Evolutionary conservation across 2,797 vertebrate species (phyloP), one percentile per base, ranked within the genome.

Genomic region (Benthosema pterotum): DNA sequence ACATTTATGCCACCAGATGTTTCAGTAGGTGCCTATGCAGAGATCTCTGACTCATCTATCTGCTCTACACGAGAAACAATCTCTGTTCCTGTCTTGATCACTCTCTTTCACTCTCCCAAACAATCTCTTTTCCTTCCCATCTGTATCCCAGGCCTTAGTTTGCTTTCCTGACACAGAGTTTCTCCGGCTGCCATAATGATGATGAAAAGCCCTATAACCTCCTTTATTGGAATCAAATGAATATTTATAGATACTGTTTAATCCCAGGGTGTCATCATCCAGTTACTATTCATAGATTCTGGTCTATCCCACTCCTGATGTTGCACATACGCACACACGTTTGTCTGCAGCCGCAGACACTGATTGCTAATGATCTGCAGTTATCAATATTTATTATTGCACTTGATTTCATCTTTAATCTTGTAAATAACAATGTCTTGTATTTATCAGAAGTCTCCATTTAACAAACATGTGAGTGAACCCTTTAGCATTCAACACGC

Each of bases 111-210:
- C 18, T 68, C 45, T 65, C 3, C 0, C 13, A 69, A 55, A 57
- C 63, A 60, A 72, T 80, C 78, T 19, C 48, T 78, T 64, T 61
- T 43, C 48, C 45, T 15, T 15, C 71, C 74, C 69, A 78, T 83
- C 83, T 81, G 77, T 69, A 38, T 8, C 11, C 51, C 51, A 18
- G 11, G n/a, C 77, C 80, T 75, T 76, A 12, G 42, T 19, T 38
- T 50, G 59, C 55, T 28, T 67, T 54, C 54, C 57, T 25, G 32
- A 71, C 69, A 68, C 69, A 62, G 52, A 68, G 53, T 64, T 75
- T 62, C 67, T 66, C 42, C 77, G 52, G 85, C 88, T 88, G 83
- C 85, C 64, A 87, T 38, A 38, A 38, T 85, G 83, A 85, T 62
- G 84, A 90, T 80, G 14, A 82, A 83, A 4, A 57, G 75, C 42